Percentiles rank a stretch among this genome's conserved stretches.
These are phyloP conservation scores for Morone saxatilis DNA, from an alignment of 2,113 vertebrate genomes.

Conservation along the genomic window DNA sequence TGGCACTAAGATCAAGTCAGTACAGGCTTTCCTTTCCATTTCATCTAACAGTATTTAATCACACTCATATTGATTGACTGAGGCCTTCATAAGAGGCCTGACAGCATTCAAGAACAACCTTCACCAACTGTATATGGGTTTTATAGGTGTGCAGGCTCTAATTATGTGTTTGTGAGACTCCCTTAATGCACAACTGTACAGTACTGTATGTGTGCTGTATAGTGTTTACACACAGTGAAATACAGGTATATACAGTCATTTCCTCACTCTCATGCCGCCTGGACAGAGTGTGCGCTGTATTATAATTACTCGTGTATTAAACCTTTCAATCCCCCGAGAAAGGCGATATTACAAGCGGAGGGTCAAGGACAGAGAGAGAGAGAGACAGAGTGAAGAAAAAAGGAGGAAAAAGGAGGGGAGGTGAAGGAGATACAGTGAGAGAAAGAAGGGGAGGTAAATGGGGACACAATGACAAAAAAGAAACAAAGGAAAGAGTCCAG, in stretches of 20 bases:
- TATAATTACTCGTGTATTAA: slow-evolving; percentile 82
- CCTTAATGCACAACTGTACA: not conserved
- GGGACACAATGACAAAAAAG: not conserved
- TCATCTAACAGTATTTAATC: not conserved
- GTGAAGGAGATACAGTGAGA: slow-evolving; percentile 4
- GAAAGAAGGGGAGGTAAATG: not conserved
- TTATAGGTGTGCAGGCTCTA: not conserved
- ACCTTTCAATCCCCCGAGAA: slow-evolving; percentile 64
- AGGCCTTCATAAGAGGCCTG: not conserved
- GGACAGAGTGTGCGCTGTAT: slow-evolving; percentile 56
- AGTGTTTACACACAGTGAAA: not conserved
- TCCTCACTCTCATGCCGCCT: slow-evolving; percentile 53
- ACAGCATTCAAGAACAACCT: not conserved
- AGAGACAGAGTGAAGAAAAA: slow-evolving; percentile 1
- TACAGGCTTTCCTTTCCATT: not conserved
- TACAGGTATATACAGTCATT: not conserved
- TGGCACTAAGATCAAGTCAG: not conserved
- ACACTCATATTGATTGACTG: not conserved
- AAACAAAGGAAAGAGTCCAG: not conserved
- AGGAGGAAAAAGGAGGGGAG: slow-evolving; percentile 7
- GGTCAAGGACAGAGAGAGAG: slow-evolving; percentile 74
- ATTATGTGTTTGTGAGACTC: not conserved
- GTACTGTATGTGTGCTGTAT: not conserved
- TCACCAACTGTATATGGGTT: not conserved
- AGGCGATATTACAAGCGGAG: slow-evolving; percentile 54